These are phyloP conservation scores for Furcifer pardalis DNA, from an alignment of 2,797 vertebrate genomes.

Conservation along the genomic window DNA sequence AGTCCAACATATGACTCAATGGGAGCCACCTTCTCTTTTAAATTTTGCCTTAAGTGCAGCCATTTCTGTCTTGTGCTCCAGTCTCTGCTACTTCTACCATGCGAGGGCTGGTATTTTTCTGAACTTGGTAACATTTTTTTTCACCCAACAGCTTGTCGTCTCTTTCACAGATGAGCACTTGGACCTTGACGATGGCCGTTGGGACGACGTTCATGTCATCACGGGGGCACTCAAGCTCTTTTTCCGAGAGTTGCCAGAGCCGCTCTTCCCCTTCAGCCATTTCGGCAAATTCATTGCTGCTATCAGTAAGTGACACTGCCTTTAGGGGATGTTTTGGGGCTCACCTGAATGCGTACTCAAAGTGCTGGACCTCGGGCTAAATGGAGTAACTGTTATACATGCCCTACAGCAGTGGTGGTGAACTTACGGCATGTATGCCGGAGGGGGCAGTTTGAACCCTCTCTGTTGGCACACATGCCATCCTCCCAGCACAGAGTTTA, in stretches of 20 bases:
- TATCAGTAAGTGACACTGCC: constrained; percentile 82
- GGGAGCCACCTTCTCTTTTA: neutral
- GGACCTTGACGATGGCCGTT: constrained; percentile 89
- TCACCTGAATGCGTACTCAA: neutral
- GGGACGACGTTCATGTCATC: constrained; percentile 94
- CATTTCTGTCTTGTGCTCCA: neutral
- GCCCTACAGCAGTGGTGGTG: no score
- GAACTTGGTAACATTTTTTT: neutral
- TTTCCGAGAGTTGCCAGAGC: constrained; percentile 90
- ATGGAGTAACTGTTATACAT: no score
- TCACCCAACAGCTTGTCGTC: neutral
- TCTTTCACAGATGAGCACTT: constrained; percentile 85
- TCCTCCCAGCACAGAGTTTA: no score
- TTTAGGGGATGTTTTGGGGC: neutral
- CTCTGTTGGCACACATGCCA: no score
- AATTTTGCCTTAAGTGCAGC: neutral
- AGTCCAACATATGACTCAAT: neutral
- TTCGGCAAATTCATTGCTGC: constrained; percentile 89
- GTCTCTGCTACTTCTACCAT: neutral
- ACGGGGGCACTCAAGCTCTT: constrained; percentile 93
- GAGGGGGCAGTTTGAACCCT: no score
- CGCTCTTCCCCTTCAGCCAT: constrained; percentile 87
- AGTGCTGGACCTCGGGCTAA: neutral
- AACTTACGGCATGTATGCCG: no score
- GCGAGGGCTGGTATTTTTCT: no score